Conservation (phyloP, 2,797 vertebrate species). For the Nannoperca australis region DNA sequence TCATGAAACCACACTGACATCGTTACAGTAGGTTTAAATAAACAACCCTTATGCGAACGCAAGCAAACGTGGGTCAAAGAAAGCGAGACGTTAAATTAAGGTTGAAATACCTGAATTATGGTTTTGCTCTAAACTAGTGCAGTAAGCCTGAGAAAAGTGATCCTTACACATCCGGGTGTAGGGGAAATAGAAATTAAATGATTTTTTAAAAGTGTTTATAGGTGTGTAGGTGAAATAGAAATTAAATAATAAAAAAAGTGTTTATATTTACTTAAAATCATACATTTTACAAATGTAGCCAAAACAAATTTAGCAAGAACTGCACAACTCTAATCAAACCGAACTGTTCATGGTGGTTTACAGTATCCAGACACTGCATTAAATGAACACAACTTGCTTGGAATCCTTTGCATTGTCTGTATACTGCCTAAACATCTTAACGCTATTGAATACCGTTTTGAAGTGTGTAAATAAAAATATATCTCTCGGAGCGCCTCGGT, state of each 20-base stretch:
- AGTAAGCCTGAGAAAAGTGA: constrained; percentile 62
- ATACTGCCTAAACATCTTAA: constrained; percentile 9
- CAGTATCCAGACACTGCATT: constrained; percentile 4
- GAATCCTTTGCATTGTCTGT: constrained; percentile 25
- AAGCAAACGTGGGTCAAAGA: constrained; percentile 29
- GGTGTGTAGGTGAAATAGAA: no score
- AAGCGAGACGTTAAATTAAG: constrained; percentile 12
- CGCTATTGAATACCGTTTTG: background rate
- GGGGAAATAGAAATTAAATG: constrained; percentile 21
- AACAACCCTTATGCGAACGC: constrained; percentile 29
- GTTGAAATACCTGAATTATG: constrained; percentile 67
- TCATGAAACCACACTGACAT: constrained; percentile 26
- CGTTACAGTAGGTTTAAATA: constrained; percentile 21
- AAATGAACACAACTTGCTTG: background rate
- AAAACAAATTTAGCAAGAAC: constrained; percentile 29
- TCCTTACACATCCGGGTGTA: constrained; percentile 18
- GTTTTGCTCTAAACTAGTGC: constrained; percentile 52
- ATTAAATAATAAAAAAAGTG: constrained; percentile 28
- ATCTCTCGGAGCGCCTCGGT: constrained; percentile 26
- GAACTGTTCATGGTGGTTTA: constrained; percentile 2
- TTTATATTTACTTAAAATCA: background rate
- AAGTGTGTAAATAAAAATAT: constrained; percentile 64
- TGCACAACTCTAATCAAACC: constrained; percentile 4
- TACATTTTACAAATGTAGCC: constrained; percentile 35
- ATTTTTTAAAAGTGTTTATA: no score